Evolutionary conservation across 2,797 vertebrate species (phyloP).

Genomic region (Aselliscus stoliczkanus): DNA sequence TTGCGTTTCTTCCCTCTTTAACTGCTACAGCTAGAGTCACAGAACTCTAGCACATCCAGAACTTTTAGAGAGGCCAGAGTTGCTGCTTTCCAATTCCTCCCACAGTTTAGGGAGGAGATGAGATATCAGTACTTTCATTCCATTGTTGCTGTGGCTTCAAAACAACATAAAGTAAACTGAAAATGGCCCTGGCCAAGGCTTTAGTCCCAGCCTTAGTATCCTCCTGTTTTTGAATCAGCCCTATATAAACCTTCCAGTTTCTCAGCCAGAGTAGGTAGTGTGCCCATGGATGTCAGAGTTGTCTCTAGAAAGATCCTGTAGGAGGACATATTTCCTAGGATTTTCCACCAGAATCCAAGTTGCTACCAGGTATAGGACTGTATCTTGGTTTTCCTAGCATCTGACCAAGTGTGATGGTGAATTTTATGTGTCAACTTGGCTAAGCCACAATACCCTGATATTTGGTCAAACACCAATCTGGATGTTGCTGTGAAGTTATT

Average conservation of each 20-base stretch:
- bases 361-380: neutral
- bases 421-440: neutral
- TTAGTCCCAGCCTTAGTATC: neutral
- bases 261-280: neutral
- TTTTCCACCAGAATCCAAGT: neutral
- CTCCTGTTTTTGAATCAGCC: neutral
- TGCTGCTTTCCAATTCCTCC: conserved; percentile 47
- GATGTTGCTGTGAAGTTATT: neutral
- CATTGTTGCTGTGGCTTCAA: conserved; percentile 48
- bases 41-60: conserved; percentile 39
- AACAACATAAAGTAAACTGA: conserved; percentile 25
- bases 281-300: neutral
- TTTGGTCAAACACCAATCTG: neutral
- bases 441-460: neutral
- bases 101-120: conserved; percentile 37
- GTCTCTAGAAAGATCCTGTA: neutral
- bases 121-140: neutral
- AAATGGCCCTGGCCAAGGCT: neutral
- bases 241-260: neutral
- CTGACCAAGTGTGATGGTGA: neutral
- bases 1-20: neutral
- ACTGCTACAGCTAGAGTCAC: neutral
- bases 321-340: neutral
- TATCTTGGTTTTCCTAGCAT: neutral
- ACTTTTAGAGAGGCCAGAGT: conserved; percentile 2